These are phyloP conservation scores for Ptilorrhoa leucosticta DNA, from an alignment of 2,113 vertebrate species.

Conservation along the genomic window DNA sequence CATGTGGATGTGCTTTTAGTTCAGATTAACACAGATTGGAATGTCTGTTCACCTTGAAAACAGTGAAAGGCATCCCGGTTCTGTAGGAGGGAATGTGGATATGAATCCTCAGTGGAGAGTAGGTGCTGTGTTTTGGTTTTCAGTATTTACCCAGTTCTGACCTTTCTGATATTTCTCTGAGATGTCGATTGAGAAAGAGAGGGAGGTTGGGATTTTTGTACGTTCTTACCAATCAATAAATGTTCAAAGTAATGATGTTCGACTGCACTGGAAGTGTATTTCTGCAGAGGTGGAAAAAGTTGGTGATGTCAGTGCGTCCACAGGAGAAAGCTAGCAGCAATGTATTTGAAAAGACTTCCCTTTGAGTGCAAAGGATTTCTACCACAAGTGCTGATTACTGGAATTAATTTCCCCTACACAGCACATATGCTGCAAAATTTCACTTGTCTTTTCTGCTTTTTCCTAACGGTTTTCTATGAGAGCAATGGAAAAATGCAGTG, in stretches of 20 bases:
- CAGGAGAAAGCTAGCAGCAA: neutral
- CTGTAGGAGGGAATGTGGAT: neutral
- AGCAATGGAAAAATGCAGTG: neutral
- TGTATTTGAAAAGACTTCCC: neutral
- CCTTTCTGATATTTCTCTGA: neutral
- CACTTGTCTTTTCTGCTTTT: constrained; percentile 27
- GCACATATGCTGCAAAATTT: neutral
- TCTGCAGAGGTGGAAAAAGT: neutral
- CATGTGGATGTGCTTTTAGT: neutral
- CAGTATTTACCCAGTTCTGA: neutral
- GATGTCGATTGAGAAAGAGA: neutral
- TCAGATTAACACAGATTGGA: neutral
- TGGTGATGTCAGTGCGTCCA: neutral
- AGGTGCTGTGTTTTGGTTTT: neutral
- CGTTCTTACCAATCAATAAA: neutral
- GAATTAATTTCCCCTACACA: neutral
- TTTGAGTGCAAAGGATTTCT: neutral
- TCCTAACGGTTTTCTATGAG: neutral
- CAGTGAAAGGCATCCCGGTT: neutral
- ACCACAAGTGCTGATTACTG: constrained; percentile 20
- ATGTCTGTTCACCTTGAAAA: neutral
- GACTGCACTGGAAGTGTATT: neutral
- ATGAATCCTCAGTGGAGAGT: neutral
- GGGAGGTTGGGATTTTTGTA: neutral
- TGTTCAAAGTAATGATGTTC: neutral